Conservation (phyloP, 2,888 invertebrate genomes). For the Eupithecia pulchellata region DNA sequence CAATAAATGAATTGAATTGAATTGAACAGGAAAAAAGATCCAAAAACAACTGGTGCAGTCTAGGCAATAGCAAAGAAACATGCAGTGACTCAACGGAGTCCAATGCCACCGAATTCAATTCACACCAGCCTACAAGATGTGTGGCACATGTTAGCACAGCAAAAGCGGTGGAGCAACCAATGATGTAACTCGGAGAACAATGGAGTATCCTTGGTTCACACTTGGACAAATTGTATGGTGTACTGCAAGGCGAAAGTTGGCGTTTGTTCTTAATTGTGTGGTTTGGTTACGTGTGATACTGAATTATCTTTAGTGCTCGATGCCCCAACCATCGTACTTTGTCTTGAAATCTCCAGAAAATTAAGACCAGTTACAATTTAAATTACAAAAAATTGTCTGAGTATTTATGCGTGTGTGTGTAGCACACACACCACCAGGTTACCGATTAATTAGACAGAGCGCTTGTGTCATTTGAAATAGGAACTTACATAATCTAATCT, state of each 20-base stretch:
- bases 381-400: neutral
- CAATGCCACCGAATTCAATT: constrained; percentile 45
- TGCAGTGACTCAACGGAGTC: constrained; percentile 22
- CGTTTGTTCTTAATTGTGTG: neutral
- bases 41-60: constrained; percentile 17
- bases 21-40: constrained; percentile 34
- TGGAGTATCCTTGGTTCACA: constrained; percentile 67
- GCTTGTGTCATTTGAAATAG: constrained; percentile 3
- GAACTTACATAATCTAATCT: constrained; percentile 31
- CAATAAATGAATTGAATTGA: too few species aligned
- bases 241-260: constrained; percentile 7
- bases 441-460: neutral
- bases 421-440: neutral
- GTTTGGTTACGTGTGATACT: neutral
- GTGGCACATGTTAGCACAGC: constrained; percentile 43
- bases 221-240: constrained; percentile 63
- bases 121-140: constrained; percentile 36
- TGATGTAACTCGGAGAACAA: constrained; percentile 47
- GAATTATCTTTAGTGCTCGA: neutral
- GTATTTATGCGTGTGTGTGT: neutral
- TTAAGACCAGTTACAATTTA: neutral
- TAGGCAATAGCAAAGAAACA: constrained; percentile 10
- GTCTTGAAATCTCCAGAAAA: neutral
- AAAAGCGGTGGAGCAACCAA: constrained; percentile 46
- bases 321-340: neutral